Evolutionary conservation across 2,113 vertebrate species (phyloP), one percentile per base, ranked within the genome.

Genomic region (Bucco capensis): DNA sequence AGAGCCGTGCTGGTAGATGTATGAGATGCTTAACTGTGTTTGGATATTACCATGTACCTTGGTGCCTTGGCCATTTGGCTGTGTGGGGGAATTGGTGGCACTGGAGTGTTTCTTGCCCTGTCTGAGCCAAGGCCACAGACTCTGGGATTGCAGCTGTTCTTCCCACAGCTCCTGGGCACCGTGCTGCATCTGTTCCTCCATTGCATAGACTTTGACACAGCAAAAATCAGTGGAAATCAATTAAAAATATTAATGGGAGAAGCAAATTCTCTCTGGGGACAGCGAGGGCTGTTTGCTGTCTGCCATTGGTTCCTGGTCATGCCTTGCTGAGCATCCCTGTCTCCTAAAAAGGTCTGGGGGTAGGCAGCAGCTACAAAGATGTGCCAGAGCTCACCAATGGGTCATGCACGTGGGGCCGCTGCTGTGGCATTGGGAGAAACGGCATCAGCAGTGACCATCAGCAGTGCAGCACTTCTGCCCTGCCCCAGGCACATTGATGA

Each of bases 251-350:
- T n/a, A 58, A 71, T 18, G 21, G 42, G 18, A 42, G 30, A 66
- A 66, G 47, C 40, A 40, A 40, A 12, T 31, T 77, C 19, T 18
- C 19, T 31, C 11, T 28, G 31, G 25, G 33, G 37, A 37, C 28
- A 35, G 10, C 54, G 49, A 53, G 64, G 30, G 11, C 42, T 38
- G 8, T 64, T 72, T 64, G 50, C 18, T 35, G 14, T 44, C 27
- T 83, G 69, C 40, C 14, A 1, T n/a, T 0, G 0, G 47, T 31
- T 49, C 35, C 31, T 53, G 10, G 51, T 21, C 33, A 37, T 70
- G 46, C 46, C 40, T 73, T 56, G 60, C 71, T 27, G 19, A 51
- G 23, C 14, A n/a, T 4, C 17, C 19, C n/a, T 9, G 23, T 19
- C 73, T 35, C 0, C 0, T 44, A 44, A 38, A 37, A 42, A 57